Evolutionary conservation across 2,888 invertebrate species (phyloP).

Genomic region (Papilio demoleus): DNA sequence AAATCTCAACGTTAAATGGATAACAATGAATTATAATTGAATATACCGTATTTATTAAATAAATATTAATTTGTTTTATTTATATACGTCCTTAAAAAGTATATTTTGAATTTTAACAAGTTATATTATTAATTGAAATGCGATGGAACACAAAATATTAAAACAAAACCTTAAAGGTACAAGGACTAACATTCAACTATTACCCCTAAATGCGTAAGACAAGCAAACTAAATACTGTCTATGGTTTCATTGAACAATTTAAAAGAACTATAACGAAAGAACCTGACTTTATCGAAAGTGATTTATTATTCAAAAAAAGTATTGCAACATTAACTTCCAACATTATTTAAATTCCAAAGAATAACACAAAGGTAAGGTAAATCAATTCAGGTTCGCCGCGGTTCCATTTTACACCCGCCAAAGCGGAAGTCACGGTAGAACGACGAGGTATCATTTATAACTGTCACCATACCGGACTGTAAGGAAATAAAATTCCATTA

Average conservation of each 20-base stretch:
- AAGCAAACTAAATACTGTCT: too few species aligned
- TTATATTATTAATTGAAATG: background rate
- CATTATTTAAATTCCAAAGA: conserved; percentile 39
- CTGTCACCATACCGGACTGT: conserved; percentile 14
- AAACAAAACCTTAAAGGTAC: background rate
- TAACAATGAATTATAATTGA: conserved; percentile 59
- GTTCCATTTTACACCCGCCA: conserved; percentile 25
- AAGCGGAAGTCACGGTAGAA: conserved; percentile 31
- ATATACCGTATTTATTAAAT: conserved; percentile 80
- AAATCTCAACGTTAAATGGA: conserved; percentile 48
- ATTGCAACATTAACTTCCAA: conserved; percentile 11
- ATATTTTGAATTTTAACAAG: background rate
- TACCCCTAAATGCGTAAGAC: too few species aligned
- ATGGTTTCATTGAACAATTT: background rate
- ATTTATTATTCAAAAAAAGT: conserved; percentile 7
- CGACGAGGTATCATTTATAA: conserved; percentile 18
- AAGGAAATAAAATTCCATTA: conserved; percentile 22
- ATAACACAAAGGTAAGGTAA: conserved; percentile 24
- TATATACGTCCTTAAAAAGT: conserved; percentile 16
- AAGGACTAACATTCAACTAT: too few species aligned
- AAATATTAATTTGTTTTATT: conserved; percentile 64
- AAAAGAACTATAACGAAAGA: background rate
- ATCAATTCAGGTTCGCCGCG: conserved; percentile 26
- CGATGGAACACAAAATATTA: background rate
- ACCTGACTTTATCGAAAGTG: background rate